Percentiles rank a stretch among this genome's conserved stretches.
phyloP scores from a whole-genome alignment of 2,888 invertebrate genomes.

The Arrhopalites spinosus region DNA sequence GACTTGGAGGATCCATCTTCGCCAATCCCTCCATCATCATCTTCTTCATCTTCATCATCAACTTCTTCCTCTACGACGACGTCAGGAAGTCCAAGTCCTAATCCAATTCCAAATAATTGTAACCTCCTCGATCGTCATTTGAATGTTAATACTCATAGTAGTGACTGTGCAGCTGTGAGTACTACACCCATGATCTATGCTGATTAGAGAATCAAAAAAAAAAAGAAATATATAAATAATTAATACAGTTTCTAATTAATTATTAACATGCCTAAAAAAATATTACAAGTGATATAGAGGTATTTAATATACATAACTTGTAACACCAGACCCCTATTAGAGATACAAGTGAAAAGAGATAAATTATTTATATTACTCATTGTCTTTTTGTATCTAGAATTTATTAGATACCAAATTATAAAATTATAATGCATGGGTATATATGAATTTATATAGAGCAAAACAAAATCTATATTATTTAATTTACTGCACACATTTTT shows the following conservation, averaged over 20 bases:
- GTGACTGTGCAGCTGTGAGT: too few species aligned
- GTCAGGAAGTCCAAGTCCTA: conserved; percentile 1
- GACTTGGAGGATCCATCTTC: background rate
- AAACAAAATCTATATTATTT: background rate
- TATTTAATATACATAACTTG: background rate
- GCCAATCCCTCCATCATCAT: background rate
- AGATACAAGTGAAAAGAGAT: background rate
- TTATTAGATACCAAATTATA: too few species aligned
- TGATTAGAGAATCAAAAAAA: conserved; percentile 5
- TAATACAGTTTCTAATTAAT: background rate
- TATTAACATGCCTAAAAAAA: background rate
- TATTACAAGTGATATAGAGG: background rate
- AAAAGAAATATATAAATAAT: background rate
- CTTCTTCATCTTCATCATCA: conserved; percentile 8
- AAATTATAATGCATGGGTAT: too few species aligned
- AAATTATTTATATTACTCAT: background rate
- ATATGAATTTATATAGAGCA: too few species aligned
- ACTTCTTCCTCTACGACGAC: background rate
- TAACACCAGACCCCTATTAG: background rate
- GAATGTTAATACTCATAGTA: background rate
- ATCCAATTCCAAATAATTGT: background rate
- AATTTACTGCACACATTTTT: background rate
- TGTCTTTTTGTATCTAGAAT: too few species aligned
- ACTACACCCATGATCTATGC: conserved; percentile 17
- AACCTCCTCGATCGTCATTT: background rate